Evolutionary conservation across 2,797 vertebrate genomes (phyloP).

Genomic region (Spea hammondii): DNA sequence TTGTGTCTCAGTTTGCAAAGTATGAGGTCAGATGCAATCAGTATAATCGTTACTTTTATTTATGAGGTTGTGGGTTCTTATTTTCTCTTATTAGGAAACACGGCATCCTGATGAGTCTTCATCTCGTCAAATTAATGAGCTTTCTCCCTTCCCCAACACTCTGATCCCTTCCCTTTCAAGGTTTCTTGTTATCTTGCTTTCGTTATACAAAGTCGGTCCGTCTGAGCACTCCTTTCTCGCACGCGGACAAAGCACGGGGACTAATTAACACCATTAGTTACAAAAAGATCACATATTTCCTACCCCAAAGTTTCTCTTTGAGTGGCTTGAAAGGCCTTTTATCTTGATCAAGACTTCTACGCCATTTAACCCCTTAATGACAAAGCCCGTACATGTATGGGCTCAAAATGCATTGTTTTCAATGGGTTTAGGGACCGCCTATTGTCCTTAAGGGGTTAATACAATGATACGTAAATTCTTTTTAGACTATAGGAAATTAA

Average conservation of each 20-base stretch:
- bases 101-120: constrained; percentile 30
- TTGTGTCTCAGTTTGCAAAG: constrained; percentile 11
- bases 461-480: too few species aligned
- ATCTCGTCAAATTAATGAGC: constrained; percentile 30
- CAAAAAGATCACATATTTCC: background rate
- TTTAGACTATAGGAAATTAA: too few species aligned
- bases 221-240: background rate
- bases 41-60: constrained; percentile 27
- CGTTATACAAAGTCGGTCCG: background rate
- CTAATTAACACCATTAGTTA: background rate
- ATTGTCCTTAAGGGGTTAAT: too few species aligned
- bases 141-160: background rate
- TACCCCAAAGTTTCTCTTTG: background rate
- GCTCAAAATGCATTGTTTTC: too few species aligned
- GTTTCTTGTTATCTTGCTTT: constrained; percentile 13
- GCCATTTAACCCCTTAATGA: background rate
- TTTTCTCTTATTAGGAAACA: constrained; percentile 34
- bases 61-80: constrained; percentile 12
- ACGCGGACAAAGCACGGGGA: background rate
- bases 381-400: too few species aligned
- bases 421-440: too few species aligned
- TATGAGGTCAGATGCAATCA: constrained; percentile 1
- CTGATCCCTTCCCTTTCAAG: constrained; percentile 16
- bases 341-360: background rate
- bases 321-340: background rate